Evolutionary conservation across 2,113 vertebrate genomes (phyloP).

Genomic region (Xenopus borealis): DNA sequence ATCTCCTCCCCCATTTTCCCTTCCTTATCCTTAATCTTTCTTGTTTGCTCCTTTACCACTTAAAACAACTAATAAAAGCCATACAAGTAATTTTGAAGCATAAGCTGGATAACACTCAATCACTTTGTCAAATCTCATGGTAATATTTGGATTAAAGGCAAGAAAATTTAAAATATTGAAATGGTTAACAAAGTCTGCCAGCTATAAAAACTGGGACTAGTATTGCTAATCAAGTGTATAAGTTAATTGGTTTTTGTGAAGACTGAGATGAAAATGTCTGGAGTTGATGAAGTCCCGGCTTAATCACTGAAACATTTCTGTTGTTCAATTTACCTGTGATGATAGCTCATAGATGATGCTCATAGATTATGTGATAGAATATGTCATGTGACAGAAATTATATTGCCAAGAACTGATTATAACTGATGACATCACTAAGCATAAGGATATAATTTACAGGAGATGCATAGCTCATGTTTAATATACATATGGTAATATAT

Average conservation of each 20-base stretch:
- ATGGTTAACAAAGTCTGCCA: constrained; percentile 50
- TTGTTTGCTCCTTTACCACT: constrained; percentile 44
- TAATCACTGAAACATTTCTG: constrained; percentile 40
- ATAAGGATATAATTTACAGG: too few relatives aligned
- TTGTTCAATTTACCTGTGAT: constrained; percentile 51
- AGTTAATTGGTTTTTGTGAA: constrained; percentile 60
- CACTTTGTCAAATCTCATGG: constrained; percentile 52
- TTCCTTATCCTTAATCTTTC: constrained; percentile 28
- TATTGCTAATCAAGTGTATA: constrained; percentile 53
- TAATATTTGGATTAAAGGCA: constrained; percentile 54
- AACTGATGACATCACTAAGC: too few relatives aligned
- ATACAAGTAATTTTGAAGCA: constrained; percentile 42
- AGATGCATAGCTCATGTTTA: too few relatives aligned
- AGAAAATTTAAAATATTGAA: constrained; percentile 52
- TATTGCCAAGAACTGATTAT: too few relatives aligned
- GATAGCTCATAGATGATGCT: constrained; percentile 41
- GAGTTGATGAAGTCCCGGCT: constrained; percentile 50
- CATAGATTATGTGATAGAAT: neutral
- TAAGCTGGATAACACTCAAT: constrained; percentile 47
- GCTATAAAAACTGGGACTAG: constrained; percentile 48
- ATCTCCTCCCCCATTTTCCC: too few relatives aligned
- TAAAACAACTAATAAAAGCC: constrained; percentile 34
- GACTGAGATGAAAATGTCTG: constrained; percentile 48
- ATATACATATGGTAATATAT: too few relatives aligned
- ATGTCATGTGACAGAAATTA: too few relatives aligned